Conservation (phyloP, 2,797 vertebrate species). For the Lagodon rhomboides region DNA sequence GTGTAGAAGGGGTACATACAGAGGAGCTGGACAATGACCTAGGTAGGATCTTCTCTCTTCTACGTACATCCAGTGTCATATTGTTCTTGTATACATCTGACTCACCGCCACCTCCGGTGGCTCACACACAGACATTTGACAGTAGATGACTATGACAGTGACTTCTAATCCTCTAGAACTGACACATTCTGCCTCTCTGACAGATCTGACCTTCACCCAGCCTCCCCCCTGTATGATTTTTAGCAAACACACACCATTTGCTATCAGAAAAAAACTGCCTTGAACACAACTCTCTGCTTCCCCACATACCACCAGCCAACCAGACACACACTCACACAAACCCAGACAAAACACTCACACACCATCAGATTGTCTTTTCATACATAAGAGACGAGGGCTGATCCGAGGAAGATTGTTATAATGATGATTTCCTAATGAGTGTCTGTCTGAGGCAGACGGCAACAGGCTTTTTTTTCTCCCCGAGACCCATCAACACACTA, state of each 20-base stretch:
- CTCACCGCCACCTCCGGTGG: background rate
- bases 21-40: constrained; percentile 99
- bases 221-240: constrained; percentile 15
- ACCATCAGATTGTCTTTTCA: constrained; percentile 32
- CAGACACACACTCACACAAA: constrained; percentile 8
- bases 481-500: constrained; percentile 49
- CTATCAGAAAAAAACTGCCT: constrained; percentile 7
- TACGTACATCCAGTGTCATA: background rate
- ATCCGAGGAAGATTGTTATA: constrained; percentile 41
- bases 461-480: constrained; percentile 33
- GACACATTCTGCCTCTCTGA: constrained; percentile 25
- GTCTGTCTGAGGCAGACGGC: constrained; percentile 53
- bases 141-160: constrained; percentile 21
- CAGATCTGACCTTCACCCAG: constrained; percentile 40
- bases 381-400: constrained; percentile 27
- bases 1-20: constrained; percentile 99
- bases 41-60: constrained; percentile 87
- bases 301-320: background rate
- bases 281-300: constrained; percentile 16
- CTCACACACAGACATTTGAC: constrained; percentile 20
- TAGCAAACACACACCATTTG: constrained; percentile 6
- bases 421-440: constrained; percentile 64
- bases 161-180: constrained; percentile 42
- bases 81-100: background rate
- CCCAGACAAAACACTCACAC: background rate